Evolutionary conservation across 1,140 invertebrate species (phyloP).

Genomic region (Luehdorfia chinensis): DNA sequence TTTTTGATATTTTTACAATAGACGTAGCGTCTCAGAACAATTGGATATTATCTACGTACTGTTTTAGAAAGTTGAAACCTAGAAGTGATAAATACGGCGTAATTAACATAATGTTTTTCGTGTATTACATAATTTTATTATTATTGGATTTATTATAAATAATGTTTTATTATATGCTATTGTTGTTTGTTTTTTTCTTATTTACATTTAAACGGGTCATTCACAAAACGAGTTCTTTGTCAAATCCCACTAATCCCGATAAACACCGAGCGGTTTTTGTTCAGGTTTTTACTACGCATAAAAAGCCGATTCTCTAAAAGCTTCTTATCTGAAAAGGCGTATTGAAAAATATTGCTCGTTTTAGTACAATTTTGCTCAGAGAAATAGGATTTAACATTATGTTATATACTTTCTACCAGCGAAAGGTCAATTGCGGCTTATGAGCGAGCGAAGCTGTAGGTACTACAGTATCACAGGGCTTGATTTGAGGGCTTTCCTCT

Average conservation of each 20-base stretch:
- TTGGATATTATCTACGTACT: too few relatives aligned
- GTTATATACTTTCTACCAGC: slow-evolving; percentile 9
- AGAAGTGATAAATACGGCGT: too few relatives aligned
- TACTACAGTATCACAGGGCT: not conserved
- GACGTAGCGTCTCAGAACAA: too few relatives aligned
- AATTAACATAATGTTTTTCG: too few relatives aligned
- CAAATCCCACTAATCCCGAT: slow-evolving; percentile 8
- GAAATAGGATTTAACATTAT: slow-evolving; percentile 7
- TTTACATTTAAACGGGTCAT: not conserved
- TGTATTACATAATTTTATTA: too few relatives aligned
- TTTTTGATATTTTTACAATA: too few relatives aligned
- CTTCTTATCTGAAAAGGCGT: slow-evolving; percentile 3
- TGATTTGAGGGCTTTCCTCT: too few relatives aligned
- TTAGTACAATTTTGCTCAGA: slow-evolving; percentile 7
- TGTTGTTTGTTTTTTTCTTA: too few relatives aligned
- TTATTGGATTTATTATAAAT: too few relatives aligned
- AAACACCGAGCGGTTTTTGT: slow-evolving; percentile 13
- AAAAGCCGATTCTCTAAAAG: slow-evolving; percentile 12
- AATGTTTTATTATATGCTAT: too few relatives aligned
- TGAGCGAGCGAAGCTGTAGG: not conserved
- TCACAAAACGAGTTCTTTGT: not conserved
- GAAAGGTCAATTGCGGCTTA: slow-evolving; percentile 5
- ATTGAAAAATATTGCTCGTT: slow-evolving; percentile 16
- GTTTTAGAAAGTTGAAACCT: too few relatives aligned
- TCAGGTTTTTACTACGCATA: slow-evolving; percentile 12